These are phyloP conservation scores for Amphipyra tragopoginis DNA, from an alignment of 2,888 invertebrate genomes.

Conservation along the genomic window DNA sequence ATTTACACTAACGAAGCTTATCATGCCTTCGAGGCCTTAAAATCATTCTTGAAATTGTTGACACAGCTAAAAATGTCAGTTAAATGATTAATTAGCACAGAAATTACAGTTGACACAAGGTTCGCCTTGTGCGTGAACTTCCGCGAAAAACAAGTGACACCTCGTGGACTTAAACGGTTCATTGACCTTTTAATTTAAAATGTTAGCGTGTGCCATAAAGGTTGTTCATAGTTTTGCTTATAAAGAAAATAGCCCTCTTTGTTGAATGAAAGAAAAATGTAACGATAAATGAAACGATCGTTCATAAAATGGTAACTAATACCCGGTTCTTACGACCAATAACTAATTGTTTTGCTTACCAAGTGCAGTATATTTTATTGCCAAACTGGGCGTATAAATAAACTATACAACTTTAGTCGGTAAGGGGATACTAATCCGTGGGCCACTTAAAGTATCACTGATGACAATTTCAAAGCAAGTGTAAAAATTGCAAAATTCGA, in stretches of 20 bases:
- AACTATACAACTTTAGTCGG: no score
- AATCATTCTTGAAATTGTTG: slow-evolving; percentile 29
- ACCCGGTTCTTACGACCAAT: no score
- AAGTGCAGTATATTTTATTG: no score
- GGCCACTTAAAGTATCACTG: no score
- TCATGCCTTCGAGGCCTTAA: slow-evolving; percentile 14
- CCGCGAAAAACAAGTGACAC: slow-evolving; percentile 37
- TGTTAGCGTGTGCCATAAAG: not conserved
- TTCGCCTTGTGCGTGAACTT: slow-evolving; percentile 27
- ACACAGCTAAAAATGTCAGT: slow-evolving; percentile 37
- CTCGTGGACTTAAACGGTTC: slow-evolving; percentile 21
- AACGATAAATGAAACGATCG: slow-evolving; percentile 11
- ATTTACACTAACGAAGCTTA: slow-evolving; percentile 6
- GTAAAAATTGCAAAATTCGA: no score
- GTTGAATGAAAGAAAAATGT: not conserved
- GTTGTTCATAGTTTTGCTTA: no score
- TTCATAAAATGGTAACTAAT: no score
- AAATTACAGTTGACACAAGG: slow-evolving; percentile 31
- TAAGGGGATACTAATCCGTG: no score
- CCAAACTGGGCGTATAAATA: no score
- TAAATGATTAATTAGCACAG: slow-evolving; percentile 26
- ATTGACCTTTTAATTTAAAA: slow-evolving; percentile 17
- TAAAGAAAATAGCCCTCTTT: no score
- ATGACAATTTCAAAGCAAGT: no score
- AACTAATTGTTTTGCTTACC: no score